These are phyloP conservation scores for Stictonetta naevosa DNA, from an alignment of 2,113 vertebrate species.

Conservation along the genomic window DNA sequence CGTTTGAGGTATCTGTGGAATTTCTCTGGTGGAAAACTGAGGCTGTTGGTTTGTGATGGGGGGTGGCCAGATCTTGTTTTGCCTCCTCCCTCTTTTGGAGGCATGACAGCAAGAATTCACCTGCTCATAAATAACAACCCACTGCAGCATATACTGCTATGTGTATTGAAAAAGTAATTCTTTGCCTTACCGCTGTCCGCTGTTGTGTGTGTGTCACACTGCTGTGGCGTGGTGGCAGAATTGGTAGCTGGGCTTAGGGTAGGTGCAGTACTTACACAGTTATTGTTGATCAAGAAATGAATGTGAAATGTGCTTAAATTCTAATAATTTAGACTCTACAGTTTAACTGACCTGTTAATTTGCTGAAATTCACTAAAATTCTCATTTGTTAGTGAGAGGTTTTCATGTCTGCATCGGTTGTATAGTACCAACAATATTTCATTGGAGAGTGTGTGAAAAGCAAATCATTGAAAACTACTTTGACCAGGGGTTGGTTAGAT, in stretches of 20 bases:
- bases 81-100: background rate
- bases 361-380: background rate
- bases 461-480: background rate
- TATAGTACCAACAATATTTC: background rate
- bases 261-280: background rate
- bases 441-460: background rate
- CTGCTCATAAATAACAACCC: background rate
- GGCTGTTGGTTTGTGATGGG: background rate
- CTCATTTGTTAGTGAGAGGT: background rate
- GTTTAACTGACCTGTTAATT: background rate
- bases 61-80: background rate
- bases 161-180: fast-evolving
- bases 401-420: background rate
- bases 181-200: fast-evolving
- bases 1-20: background rate
- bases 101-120: background rate
- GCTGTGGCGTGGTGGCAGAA: background rate
- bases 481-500: background rate
- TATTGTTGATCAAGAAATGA: background rate
- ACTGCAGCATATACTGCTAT: fast-evolving
- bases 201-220: background rate
- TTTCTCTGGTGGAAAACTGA: background rate
- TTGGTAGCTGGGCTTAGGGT: background rate
- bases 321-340: background rate
- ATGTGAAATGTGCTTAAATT: background rate